A percentile compares a stretch with the other conserved stretches of the same genome.
Evolutionary conservation across 2,888 invertebrate genomes (phyloP).

Genomic region (Xanthia togata): DNA sequence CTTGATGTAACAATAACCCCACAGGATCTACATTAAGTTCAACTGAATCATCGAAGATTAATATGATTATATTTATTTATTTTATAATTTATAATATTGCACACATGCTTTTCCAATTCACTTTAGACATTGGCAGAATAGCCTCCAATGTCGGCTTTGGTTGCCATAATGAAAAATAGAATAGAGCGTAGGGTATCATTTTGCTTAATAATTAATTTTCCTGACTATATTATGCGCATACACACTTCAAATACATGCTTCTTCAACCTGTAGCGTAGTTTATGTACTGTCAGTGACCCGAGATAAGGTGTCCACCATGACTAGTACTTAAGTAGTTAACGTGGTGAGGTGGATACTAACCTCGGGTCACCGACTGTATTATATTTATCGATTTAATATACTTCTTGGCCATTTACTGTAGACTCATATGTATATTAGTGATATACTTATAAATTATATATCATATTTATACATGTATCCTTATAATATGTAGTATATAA

Average conservation of each 20-base stretch:
- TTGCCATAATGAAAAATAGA: not conserved
- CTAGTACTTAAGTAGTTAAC: no score
- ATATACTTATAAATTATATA: slow-evolving; percentile 33
- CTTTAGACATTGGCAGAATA: not conserved
- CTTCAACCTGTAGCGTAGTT: not conserved
- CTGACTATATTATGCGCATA: not conserved
- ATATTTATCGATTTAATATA: slow-evolving; percentile 34
- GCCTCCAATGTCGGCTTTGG: not conserved
- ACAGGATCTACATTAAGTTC: not conserved
- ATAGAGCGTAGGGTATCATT: not conserved
- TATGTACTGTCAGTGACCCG: slow-evolving; percentile 7
- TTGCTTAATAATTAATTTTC: not conserved
- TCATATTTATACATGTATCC: slow-evolving; percentile 42
- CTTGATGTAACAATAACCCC: not conserved
- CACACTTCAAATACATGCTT: slow-evolving; percentile 18
- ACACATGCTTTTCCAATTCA: not conserved
- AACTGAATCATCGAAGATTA: not conserved
- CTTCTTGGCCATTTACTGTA: slow-evolving; percentile 58
- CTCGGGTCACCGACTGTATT: not conserved
- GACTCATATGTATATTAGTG: slow-evolving; percentile 29
- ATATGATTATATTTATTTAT: not conserved
- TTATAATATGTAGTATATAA: slow-evolving; percentile 47
- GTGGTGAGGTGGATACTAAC: not conserved
- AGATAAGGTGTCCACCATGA: not conserved
- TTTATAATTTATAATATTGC: not conserved